phyloP scores from a whole-genome alignment of 2,888 invertebrate species.

The Lasioglossum figueresi region DNA sequence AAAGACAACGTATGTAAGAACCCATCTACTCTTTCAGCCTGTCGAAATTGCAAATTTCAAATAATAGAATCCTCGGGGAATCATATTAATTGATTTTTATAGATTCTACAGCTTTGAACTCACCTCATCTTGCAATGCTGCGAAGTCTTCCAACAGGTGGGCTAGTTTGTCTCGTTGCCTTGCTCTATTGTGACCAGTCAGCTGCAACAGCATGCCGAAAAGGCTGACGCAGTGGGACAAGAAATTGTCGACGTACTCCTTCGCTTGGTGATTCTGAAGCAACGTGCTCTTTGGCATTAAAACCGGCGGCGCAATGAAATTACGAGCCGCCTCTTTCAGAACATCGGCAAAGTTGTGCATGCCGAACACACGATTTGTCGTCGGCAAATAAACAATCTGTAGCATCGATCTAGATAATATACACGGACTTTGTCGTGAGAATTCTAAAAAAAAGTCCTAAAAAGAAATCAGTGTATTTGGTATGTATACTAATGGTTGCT shows the following conservation, averaged over 20 bases:
- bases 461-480: conserved; percentile 72
- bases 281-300: conserved; percentile 90
- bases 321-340: conserved; percentile 92
- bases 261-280: conserved; percentile 89
- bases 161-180: conserved; percentile 97
- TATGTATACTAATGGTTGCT: conserved; percentile 40
- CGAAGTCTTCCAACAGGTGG: conserved; percentile 95
- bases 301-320: conserved; percentile 95
- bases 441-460: conserved; percentile 96
- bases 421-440: conserved; percentile 94
- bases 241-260: conserved; percentile 95
- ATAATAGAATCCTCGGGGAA: conserved; percentile 8
- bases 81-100: conserved; percentile 16
- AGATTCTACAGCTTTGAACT: conserved; percentile 33
- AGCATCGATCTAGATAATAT: conserved; percentile 96
- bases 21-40: conserved; percentile 96
- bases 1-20: conserved; percentile 89
- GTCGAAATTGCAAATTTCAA: conserved; percentile 45
- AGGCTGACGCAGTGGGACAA: conserved; percentile 94
- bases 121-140: conserved; percentile 96
- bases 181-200: conserved; percentile 97
- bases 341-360: conserved; percentile 90
- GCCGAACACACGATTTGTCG: conserved; percentile 85
- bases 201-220: conserved; percentile 93
- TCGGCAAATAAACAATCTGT: conserved; percentile 90